Percentiles rank a stretch among this genome's conserved stretches.
Evolutionary conservation across 1,140 invertebrate genomes (phyloP).

Genomic region (Adoxophyes honmai): DNA sequence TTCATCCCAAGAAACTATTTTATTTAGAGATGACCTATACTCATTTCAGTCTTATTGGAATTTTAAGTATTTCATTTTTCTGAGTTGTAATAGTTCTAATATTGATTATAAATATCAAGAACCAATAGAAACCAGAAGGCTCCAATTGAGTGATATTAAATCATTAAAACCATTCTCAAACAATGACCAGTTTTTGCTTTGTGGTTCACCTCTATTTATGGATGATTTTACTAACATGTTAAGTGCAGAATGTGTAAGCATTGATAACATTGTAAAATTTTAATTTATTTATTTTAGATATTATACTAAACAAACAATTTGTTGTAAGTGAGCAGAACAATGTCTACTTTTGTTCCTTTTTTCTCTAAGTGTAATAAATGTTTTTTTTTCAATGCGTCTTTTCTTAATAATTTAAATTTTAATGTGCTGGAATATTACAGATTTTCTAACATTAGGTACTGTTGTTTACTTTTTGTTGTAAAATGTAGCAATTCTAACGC

Average conservation of each 20-base stretch:
- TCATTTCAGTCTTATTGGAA: constrained; percentile 80
- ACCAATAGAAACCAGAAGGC: constrained; percentile 40
- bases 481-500: too few species aligned
- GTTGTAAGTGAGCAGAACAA: too few species aligned
- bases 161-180: constrained; percentile 27
- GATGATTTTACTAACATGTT: constrained; percentile 35
- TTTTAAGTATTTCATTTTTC: constrained; percentile 79
- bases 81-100: constrained; percentile 54
- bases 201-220: constrained; percentile 58
- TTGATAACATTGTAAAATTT: constrained; percentile 45
- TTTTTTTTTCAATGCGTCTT: too few species aligned
- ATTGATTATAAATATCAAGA: constrained; percentile 52
- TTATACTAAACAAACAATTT: too few species aligned
- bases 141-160: constrained; percentile 33
- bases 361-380: too few species aligned
- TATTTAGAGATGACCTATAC: constrained; percentile 79
- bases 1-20: constrained; percentile 72
- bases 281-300: too few species aligned
- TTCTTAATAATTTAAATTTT: too few species aligned
- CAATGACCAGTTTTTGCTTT: constrained; percentile 50
- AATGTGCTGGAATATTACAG: too few species aligned
- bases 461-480: too few species aligned
- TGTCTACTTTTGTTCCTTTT: too few species aligned
- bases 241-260: constrained; percentile 21
- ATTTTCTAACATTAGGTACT: too few species aligned